Base-by-base conservation (phyloP, 2,797 vertebrate genomes). In the Philypnodon macrostomus region DNA sequence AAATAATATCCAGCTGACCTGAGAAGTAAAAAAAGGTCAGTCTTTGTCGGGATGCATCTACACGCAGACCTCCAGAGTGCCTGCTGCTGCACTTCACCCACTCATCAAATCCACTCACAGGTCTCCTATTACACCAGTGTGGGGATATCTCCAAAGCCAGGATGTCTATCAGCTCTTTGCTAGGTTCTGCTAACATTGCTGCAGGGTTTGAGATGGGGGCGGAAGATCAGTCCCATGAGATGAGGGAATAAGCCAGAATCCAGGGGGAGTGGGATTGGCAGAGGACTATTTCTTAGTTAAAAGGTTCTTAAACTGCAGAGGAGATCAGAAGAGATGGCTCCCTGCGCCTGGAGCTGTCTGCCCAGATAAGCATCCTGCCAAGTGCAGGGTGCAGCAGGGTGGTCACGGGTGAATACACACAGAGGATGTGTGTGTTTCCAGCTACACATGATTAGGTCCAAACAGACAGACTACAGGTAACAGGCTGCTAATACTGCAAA, bases 261-360 rank as follows among this genome's bases (percentile, higher is more conserved):
- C 80, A 80, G 80, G 81, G 79, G 65, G 41, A 44, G 65, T 67
- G 59, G 77, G 69, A 61, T 74, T 67, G 73, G 79, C 65, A 63
- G 63, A 75, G 60, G 78, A 71, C 76, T 75, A 73, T 81, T 85
- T 85, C 78, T 81, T 75, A 85, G 85, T 86, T 87, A 87, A 88
- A 88, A 84, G 85, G 84, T 71, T 85, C 81, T 83, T 85, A 84
- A 85, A 87, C 81, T 82, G 81, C 78, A 83, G 77, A 70, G 69
- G 63, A 83, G 81, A 86, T 86, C 84, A 87, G 73, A 81, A 72
- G 75, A 80, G 85, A 82, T 79, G 76, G 77, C 76, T 82, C 76
- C 67, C 63, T 21, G 70, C 37, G 51, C 70, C 69, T 76, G 73
- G 74, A 83, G 80, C 85, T 81, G 81, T 84, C 81, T 77, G 78